A percentile compares a stretch with the other conserved stretches of the same genome.
Evolutionary conservation across 2,888 invertebrate species (phyloP).

Genomic region (Agriopis aurantiaria): DNA sequence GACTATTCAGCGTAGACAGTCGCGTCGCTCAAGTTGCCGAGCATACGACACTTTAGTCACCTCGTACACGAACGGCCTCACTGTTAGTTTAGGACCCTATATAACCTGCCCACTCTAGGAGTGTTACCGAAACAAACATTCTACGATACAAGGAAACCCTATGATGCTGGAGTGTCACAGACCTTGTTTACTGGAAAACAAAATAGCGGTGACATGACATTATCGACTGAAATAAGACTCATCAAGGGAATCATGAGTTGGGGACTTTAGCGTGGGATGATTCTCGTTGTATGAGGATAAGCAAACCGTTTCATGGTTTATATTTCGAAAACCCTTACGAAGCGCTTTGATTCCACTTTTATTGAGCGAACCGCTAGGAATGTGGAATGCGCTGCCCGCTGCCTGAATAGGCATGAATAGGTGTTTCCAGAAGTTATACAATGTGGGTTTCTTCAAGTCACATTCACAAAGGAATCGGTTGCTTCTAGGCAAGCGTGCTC

Average conservation of each 20-base stretch:
- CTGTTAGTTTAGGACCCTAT: conserved; percentile 59
- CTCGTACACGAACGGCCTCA: conserved; percentile 25
- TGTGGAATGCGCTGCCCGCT: too few relatives aligned
- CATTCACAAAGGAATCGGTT: too few relatives aligned
- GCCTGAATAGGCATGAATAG: too few relatives aligned
- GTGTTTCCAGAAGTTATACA: too few relatives aligned
- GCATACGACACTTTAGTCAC: neutral
- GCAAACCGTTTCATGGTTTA: too few relatives aligned
- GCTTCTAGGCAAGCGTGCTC: too few relatives aligned
- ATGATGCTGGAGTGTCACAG: conserved; percentile 39
- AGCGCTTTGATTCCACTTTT: too few relatives aligned
- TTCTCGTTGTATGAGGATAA: neutral
- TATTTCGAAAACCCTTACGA: too few relatives aligned
- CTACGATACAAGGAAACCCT: conserved; percentile 49
- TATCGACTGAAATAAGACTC: conserved; percentile 4
- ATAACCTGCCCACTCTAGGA: conserved; percentile 48
- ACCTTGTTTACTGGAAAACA: conserved; percentile 50
- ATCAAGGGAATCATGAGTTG: neutral
- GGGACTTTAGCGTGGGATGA: neutral
- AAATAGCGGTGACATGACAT: conserved; percentile 21
- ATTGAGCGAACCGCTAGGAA: too few relatives aligned
- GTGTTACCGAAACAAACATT: conserved; percentile 52
- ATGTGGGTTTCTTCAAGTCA: too few relatives aligned
- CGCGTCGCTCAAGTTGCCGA: neutral
- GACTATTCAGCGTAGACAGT: too few relatives aligned